Base-by-base conservation (phyloP, 2,113 vertebrate species). In the Nothoprocta pentlandii region DNA sequence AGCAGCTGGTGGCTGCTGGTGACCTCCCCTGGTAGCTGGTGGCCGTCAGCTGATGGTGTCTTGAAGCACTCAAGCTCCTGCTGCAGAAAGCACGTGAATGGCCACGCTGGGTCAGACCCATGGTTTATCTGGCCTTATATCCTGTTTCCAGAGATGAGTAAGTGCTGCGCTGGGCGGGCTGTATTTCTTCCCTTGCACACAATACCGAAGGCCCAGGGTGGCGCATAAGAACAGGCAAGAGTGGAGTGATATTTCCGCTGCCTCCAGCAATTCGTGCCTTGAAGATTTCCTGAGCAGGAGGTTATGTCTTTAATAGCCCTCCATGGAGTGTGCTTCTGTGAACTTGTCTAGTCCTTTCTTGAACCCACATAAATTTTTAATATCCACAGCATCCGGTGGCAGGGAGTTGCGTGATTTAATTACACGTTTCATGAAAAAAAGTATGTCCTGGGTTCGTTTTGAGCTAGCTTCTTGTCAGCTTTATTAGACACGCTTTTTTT, bases 251-350 rank as follows among this genome's bases (percentile, higher is more conserved):
- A 17, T 44, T 95, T 92, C 58, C n/a, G 2, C 10, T 87, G 66
- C 58, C 58, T 76, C 34, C 15, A 1, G 70, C 20, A 8, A 4
- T 87, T 82, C 85, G 58, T 25, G 39, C 12, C 62, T 89, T 87
- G 78, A 95, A 89, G 74, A 73, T 89, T 92, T 93, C 74, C 84
- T 85, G 47, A 85, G 25, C 25, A 39, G 68, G 32, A 34, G 44
- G 12, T 92, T 92, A 81, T 47, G 42, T 78, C 78, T 94, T 81
- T 89, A 87, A 87, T 85, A 73, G 67, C 58, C 79, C 81, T 92
- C 84, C 39, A 36, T 71, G 39, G 85, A 56, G 68, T 76, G 91
- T 91, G 79, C 67, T 91, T 87, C 81, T 82, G 47, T 89, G 85
- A 92, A 87, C 23, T 94, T 79, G 19, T 44, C n/a, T 81, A 84